Conservation (phyloP, 2,113 vertebrate species). For the Eclectus roratus region DNA sequence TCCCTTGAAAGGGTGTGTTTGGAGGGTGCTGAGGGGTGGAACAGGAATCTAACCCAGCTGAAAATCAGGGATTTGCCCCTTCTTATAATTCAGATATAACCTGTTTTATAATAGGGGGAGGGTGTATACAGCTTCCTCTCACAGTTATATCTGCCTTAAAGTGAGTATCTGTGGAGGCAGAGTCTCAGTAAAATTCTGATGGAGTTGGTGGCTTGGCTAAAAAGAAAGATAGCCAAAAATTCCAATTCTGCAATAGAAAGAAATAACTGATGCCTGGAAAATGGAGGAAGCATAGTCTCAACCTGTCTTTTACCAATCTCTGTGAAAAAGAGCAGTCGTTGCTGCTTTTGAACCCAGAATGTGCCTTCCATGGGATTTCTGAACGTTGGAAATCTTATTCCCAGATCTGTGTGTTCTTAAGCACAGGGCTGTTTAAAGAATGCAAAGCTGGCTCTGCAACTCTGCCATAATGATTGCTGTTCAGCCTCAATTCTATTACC, state of each 20-base stretch:
- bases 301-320: neutral
- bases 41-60: neutral
- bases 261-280: neutral
- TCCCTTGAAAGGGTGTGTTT: neutral
- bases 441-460: neutral
- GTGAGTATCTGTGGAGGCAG: neutral
- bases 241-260: neutral
- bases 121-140: neutral
- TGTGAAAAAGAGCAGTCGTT: neutral
- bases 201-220: neutral
- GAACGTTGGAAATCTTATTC: neutral
- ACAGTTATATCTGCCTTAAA: neutral
- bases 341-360: neutral
- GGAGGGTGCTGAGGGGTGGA: neutral
- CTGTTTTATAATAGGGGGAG: neutral
- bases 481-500: neutral
- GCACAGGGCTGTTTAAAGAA: neutral
- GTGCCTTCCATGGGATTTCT: neutral
- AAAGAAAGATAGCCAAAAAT: neutral
- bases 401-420: neutral
- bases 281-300: neutral
- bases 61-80: neutral
- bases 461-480: neutral
- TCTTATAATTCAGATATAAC: neutral
- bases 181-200: neutral